Percentiles rank a stretch among this genome's conserved stretches.
These are phyloP conservation scores for Cololabis saira DNA, from an alignment of 2,113 vertebrate genomes.

Conservation along the genomic window DNA sequence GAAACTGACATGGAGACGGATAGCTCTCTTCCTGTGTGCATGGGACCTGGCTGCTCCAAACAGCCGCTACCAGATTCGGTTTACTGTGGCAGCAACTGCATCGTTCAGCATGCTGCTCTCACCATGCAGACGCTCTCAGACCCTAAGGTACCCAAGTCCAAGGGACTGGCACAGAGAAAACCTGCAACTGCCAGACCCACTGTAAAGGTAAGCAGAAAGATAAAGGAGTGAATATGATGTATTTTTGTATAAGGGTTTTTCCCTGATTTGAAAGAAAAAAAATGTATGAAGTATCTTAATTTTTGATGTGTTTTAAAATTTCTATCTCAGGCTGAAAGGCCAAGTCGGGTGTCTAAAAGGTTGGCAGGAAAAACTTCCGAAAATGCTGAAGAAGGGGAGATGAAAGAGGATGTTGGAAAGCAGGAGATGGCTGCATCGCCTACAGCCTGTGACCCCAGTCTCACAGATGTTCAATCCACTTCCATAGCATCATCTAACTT, in stretches of 20 bases:
- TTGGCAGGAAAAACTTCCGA: slow-evolving; percentile 80
- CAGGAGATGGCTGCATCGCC: slow-evolving; percentile 72
- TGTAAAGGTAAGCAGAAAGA: slow-evolving; percentile 80
- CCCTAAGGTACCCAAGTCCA: slow-evolving; percentile 83
- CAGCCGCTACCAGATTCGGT: slow-evolving; percentile 90
- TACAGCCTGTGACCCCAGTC: slow-evolving; percentile 89
- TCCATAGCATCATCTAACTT: slow-evolving; percentile 87
- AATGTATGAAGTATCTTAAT: background rate
- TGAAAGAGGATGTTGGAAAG: slow-evolving; percentile 56
- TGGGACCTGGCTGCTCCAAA: slow-evolving; percentile 88
- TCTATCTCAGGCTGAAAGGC: slow-evolving; percentile 64
- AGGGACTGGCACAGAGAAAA: slow-evolving; percentile 78
- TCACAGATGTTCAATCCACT: slow-evolving; percentile 89
- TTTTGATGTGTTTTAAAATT: slow-evolving; percentile 25
- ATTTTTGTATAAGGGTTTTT: background rate
- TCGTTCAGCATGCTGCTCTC: slow-evolving; percentile 91
- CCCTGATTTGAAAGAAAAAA: background rate
- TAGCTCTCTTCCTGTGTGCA: slow-evolving; percentile 83
- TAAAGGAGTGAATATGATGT: background rate
- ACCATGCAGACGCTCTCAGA: slow-evolving; percentile 90
- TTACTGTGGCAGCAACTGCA: slow-evolving; percentile 95
- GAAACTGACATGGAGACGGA: slow-evolving; percentile 66
- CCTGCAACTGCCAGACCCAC: slow-evolving; percentile 70
- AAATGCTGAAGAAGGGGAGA: slow-evolving; percentile 71
- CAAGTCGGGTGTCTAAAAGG: slow-evolving; percentile 54